These are phyloP conservation scores for Byasa hedistus DNA, from an alignment of 2,888 invertebrate species.

Conservation along the genomic window DNA sequence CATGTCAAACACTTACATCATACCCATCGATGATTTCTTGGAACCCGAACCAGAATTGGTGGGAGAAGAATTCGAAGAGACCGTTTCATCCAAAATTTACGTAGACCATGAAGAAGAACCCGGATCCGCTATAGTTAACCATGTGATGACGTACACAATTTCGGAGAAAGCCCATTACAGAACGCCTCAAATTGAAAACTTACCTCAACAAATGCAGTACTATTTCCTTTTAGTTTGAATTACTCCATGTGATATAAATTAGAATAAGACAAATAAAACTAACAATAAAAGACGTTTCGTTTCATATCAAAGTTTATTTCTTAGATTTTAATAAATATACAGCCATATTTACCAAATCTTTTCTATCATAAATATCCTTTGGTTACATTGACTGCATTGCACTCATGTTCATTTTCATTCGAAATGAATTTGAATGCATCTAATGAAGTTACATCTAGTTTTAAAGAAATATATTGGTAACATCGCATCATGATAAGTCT, in stretches of 20 bases:
- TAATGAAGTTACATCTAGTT: slow-evolving; percentile 26
- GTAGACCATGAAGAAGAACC: slow-evolving; percentile 63
- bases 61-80: slow-evolving; percentile 69
- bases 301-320: slow-evolving; percentile 37
- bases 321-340: slow-evolving; percentile 58
- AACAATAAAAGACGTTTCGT: slow-evolving; percentile 23
- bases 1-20: slow-evolving; percentile 44
- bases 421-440: slow-evolving; percentile 39
- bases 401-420: slow-evolving; percentile 35
- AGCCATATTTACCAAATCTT: slow-evolving; percentile 47
- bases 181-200: slow-evolving; percentile 58
- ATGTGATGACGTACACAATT: slow-evolving; percentile 67
- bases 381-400: slow-evolving; percentile 47
- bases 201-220: slow-evolving; percentile 72
- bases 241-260: slow-evolving; percentile 25
- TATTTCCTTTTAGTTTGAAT: slow-evolving; percentile 60
- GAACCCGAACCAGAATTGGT: slow-evolving; percentile 62
- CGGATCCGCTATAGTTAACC: slow-evolving; percentile 64
- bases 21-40: slow-evolving; percentile 47
- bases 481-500: slow-evolving; percentile 9
- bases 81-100: slow-evolving; percentile 60
- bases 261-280: not conserved
- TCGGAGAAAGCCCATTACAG: slow-evolving; percentile 67
- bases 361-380: slow-evolving; percentile 37
- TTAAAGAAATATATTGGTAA: slow-evolving; percentile 24